phyloP scores from a whole-genome alignment of 1,140 invertebrate genomes.

The Bathynomus jamesi region DNA sequence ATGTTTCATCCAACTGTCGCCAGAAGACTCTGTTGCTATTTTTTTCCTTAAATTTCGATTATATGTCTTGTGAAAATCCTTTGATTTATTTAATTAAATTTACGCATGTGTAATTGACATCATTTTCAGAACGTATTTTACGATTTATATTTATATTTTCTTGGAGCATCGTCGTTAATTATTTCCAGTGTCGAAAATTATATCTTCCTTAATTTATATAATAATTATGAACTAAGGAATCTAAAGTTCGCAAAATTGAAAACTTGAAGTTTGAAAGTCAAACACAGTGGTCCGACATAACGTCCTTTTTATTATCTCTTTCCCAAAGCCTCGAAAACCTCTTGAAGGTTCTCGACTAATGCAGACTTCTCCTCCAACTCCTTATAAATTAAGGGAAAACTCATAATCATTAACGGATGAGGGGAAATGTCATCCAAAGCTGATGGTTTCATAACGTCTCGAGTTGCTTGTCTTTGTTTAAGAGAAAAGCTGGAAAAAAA shows the following conservation, averaged over 20 bases:
- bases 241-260: neutral
- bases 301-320: neutral
- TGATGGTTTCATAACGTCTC: neutral
- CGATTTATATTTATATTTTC: neutral
- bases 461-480: neutral
- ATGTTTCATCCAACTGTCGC: neutral
- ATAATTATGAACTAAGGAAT: neutral
- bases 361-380: neutral
- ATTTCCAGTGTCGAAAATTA: too few relatives aligned
- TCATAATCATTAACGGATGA: neutral
- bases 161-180: neutral
- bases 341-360: neutral
- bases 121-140: neutral
- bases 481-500: neutral
- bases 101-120: neutral
- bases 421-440: neutral
- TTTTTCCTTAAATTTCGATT: neutral
- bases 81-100: neutral
- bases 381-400: neutral
- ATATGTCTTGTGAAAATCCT: neutral
- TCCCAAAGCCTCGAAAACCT: neutral
- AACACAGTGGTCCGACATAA: neutral
- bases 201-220: neutral
- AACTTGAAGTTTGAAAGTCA: slow-evolving; percentile 1
- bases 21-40: neutral